Conservation (phyloP, 1,140 invertebrate species). For the Sarcophaga peregrina region DNA sequence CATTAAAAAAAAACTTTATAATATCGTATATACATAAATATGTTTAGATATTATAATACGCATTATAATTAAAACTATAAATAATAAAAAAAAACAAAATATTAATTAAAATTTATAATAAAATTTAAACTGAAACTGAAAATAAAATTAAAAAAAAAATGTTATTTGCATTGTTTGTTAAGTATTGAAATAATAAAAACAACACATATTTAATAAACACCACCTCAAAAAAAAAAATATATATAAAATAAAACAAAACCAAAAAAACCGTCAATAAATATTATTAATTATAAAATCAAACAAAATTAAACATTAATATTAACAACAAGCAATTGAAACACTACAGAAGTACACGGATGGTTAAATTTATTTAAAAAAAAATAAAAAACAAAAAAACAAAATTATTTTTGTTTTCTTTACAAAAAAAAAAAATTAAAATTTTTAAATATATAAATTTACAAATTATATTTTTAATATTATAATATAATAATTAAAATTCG, state of each 20-base stretch:
- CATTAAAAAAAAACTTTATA: neutral
- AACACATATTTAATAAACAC: constrained; percentile 16
- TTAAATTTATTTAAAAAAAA: too few species aligned
- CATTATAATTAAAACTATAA: neutral
- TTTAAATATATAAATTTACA: neutral
- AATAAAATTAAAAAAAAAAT: constrained; percentile 35
- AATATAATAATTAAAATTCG: too few species aligned
- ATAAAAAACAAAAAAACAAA: neutral
- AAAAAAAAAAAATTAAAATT: neutral
- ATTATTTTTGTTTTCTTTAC: neutral
- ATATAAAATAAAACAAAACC: too few species aligned
- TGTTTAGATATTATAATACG: constrained; percentile 19
- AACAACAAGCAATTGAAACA: constrained; percentile 18
- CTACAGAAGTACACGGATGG: neutral
- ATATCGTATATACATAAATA: constrained; percentile 6
- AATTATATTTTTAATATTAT: too few species aligned
- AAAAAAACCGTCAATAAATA: neutral
- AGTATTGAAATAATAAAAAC: constrained; percentile 30
- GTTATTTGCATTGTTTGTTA: constrained; percentile 42
- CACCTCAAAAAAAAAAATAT: neutral
- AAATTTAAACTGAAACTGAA: constrained; percentile 20
- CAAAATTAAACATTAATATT: neutral
- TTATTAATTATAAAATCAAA: neutral
- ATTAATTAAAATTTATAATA: constrained; percentile 4
- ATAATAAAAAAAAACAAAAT: neutral